Evolutionary conservation across 2,888 invertebrate species (phyloP).

Genomic region (Diadromus collaris): DNA sequence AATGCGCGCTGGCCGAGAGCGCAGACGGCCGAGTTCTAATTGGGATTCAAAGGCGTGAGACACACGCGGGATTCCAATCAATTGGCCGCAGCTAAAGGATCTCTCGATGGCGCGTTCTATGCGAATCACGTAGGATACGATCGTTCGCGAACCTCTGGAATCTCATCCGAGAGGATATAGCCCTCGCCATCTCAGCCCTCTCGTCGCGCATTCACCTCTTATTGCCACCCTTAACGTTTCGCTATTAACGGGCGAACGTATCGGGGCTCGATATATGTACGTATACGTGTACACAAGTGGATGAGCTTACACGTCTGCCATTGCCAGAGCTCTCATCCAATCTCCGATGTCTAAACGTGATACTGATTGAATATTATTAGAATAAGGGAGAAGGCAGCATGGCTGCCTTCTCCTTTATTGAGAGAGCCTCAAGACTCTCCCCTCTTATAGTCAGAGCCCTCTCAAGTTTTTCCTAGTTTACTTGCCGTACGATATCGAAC

Average conservation of each 20-base stretch:
- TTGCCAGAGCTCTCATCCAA: slow-evolving; percentile 31
- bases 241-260: slow-evolving; percentile 48
- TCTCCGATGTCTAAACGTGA: slow-evolving; percentile 38
- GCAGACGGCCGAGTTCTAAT: slow-evolving; percentile 62
- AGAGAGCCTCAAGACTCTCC: background rate
- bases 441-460: background rate
- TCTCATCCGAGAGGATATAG: slow-evolving; percentile 44
- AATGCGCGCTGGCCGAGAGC: slow-evolving; percentile 11
- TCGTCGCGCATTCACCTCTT: slow-evolving; percentile 35
- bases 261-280: slow-evolving; percentile 29
- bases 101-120: slow-evolving; percentile 57
- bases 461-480: slow-evolving; percentile 25
- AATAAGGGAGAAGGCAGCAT: slow-evolving; percentile 10
- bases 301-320: slow-evolving; percentile 37
- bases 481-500: slow-evolving; percentile 4
- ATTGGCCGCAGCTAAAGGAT: slow-evolving; percentile 63
- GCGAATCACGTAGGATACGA: slow-evolving; percentile 61
- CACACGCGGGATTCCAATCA: slow-evolving; percentile 70
- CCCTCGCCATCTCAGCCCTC: slow-evolving; percentile 33
- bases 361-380: slow-evolving; percentile 38
- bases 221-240: slow-evolving; percentile 53
- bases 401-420: too few species aligned
- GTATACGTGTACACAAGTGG: slow-evolving; percentile 16
- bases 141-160: slow-evolving; percentile 53
- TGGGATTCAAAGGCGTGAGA: slow-evolving; percentile 70